phyloP scores from a whole-genome alignment of 2,797 vertebrate genomes.

The Podarcis lilfordi region DNA sequence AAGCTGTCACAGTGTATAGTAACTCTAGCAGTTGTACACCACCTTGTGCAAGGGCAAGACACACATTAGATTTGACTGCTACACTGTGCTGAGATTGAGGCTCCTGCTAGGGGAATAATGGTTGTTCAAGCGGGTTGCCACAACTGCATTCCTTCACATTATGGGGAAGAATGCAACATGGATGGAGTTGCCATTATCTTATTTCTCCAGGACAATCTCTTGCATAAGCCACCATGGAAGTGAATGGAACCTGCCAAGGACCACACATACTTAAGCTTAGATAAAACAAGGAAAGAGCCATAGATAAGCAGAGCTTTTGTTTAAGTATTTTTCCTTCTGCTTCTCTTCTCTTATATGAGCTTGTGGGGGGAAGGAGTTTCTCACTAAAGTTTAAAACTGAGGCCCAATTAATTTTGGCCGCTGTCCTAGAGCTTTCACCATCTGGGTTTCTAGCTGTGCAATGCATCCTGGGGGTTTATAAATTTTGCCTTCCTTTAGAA shows the following conservation, averaged over 20 bases:
- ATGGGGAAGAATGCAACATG: neutral
- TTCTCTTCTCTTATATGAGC: conserved; percentile 52
- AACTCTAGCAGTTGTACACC: no score
- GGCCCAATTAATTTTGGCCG: conserved; percentile 56
- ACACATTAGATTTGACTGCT: no score
- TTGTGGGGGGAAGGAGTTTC: conserved; percentile 51
- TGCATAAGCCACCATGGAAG: neutral
- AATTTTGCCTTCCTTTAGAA: conserved; percentile 32
- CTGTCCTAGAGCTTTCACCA: conserved; percentile 53
- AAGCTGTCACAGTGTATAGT: no score
- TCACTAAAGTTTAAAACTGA: conserved; percentile 48
- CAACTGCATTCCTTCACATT: neutral
- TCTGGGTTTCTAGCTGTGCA: conserved; percentile 59
- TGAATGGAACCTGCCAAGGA: neutral
- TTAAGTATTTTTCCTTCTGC: conserved; percentile 51
- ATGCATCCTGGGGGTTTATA: conserved; percentile 56
- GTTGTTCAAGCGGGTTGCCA: no score
- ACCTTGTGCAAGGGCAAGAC: no score
- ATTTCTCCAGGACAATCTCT: neutral
- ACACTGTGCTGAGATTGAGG: no score
- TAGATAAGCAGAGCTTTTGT: conserved; percentile 18
- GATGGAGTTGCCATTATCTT: neutral
- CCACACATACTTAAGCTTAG: neutral
- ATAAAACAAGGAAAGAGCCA: conserved; percentile 6
- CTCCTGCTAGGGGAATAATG: no score